These are phyloP conservation scores for Pseudocheirus occidentalis DNA, from an alignment of 2,797 vertebrate genomes.

Conservation along the genomic window DNA sequence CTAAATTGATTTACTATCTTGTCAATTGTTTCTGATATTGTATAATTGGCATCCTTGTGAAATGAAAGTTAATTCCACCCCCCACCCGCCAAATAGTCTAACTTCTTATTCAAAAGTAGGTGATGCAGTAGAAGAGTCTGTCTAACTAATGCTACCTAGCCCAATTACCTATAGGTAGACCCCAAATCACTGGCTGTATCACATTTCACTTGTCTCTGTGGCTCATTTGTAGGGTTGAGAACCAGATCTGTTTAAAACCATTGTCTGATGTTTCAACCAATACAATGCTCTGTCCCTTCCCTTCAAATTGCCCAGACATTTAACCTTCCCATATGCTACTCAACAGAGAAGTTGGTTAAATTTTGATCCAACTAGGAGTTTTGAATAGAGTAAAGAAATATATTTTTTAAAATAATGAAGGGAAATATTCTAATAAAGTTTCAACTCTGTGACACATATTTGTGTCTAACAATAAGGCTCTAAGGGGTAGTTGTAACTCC, in stretches of 20 bases:
- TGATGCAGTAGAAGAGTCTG: slow-evolving; percentile 1
- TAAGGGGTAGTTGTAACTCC: slow-evolving; percentile 17
- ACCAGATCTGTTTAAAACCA: slow-evolving; percentile 20
- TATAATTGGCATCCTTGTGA: neutral
- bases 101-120: slow-evolving; percentile 45
- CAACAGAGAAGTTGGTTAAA: slow-evolving; percentile 17
- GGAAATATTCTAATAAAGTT: neutral
- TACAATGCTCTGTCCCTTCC: neutral
- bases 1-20: slow-evolving; percentile 10
- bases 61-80: slow-evolving; percentile 3
- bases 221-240: neutral
- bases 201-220: slow-evolving; percentile 21
- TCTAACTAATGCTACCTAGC: slow-evolving; percentile 11
- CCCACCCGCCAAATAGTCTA: slow-evolving; percentile 11
- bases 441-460: slow-evolving; percentile 15
- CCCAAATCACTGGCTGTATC: neutral
- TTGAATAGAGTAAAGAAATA: neutral
- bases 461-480: slow-evolving; percentile 15
- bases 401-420: neutral
- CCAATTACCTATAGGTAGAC: slow-evolving; percentile 36
- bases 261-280: neutral
- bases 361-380: slow-evolving; percentile 9
- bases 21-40: neutral
- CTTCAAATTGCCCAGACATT: slow-evolving; percentile 4
- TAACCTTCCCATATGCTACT: neutral